Conservation (phyloP, 2,888 invertebrate genomes). For the Chrysolina americana region DNA sequence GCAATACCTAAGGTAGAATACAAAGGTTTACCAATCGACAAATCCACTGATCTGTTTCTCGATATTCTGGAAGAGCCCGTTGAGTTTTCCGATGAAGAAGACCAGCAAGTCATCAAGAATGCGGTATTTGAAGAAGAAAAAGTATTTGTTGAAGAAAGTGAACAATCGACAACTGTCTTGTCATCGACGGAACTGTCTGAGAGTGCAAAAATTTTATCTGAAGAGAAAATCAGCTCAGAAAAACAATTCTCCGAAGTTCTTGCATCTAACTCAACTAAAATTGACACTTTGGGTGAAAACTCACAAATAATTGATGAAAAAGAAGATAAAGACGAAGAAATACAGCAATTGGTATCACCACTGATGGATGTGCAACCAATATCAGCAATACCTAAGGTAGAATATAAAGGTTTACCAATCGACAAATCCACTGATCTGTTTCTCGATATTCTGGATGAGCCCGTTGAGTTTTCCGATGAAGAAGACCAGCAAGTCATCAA, state of each 20-base stretch:
- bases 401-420: conserved; percentile 54
- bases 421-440: conserved; percentile 52
- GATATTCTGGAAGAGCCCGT: conserved; percentile 59
- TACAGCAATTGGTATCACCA: not conserved
- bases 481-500: conserved; percentile 35
- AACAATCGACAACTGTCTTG: not conserved
- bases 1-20: conserved; percentile 44
- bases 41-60: conserved; percentile 50
- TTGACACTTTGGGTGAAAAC: not conserved
- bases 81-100: conserved; percentile 56
- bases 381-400: conserved; percentile 33
- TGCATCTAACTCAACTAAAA: not conserved
- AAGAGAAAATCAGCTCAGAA: not conserved
- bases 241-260: not conserved
- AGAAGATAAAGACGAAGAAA: not conserved
- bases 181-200: not conserved
- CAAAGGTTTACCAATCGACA: conserved; percentile 55
- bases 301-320: not conserved
- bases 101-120: conserved; percentile 1
- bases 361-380: not conserved
- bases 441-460: conserved; percentile 58
- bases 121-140: not conserved
- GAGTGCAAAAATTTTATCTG: not conserved
- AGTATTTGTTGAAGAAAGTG: not conserved
- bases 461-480: conserved; percentile 57